Percentiles rank a stretch among this genome's conserved stretches.
phyloP scores from a whole-genome alignment of 2,113 vertebrate species.

The Ptychochromis oligacanthus region DNA sequence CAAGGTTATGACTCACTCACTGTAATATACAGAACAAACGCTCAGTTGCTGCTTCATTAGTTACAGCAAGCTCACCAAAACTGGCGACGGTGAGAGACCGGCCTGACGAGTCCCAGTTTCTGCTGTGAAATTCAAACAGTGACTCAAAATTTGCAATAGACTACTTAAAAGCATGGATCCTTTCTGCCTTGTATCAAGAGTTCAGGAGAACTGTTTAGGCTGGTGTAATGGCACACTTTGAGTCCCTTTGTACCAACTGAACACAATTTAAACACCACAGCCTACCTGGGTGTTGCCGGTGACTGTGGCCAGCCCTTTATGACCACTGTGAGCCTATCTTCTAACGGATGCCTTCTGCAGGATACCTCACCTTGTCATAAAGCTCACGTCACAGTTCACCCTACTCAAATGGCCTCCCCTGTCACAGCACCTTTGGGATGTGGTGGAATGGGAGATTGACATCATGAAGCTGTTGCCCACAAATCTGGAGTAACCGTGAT shows the following conservation, averaged over 20 bases:
- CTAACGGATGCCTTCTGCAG: not conserved
- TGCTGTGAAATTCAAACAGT: not conserved
- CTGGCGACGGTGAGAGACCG: not conserved
- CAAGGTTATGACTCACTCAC: slow-evolving; percentile 3
- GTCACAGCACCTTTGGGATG: too few relatives aligned
- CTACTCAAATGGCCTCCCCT: too few relatives aligned
- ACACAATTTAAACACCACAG: not conserved
- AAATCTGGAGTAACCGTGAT: not conserved
- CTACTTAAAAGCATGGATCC: too few relatives aligned
- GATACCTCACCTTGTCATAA: not conserved
- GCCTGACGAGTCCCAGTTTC: too few relatives aligned
- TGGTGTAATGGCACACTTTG: not conserved
- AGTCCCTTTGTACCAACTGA: not conserved
- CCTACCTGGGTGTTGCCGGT: not conserved
- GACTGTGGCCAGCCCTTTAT: not conserved
- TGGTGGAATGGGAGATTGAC: not conserved
- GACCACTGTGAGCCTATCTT: not conserved
- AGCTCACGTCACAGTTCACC: too few relatives aligned
- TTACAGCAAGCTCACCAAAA: not conserved
- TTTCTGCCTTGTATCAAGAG: too few relatives aligned
- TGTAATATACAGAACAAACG: slow-evolving; percentile 9
- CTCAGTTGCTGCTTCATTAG: not conserved
- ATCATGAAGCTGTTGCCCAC: not conserved
- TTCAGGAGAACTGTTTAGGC: too few relatives aligned
- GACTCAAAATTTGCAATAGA: too few relatives aligned